Evolutionary conservation across 2,797 vertebrate species (phyloP).

Genomic region (Chloroceryle amazona): DNA sequence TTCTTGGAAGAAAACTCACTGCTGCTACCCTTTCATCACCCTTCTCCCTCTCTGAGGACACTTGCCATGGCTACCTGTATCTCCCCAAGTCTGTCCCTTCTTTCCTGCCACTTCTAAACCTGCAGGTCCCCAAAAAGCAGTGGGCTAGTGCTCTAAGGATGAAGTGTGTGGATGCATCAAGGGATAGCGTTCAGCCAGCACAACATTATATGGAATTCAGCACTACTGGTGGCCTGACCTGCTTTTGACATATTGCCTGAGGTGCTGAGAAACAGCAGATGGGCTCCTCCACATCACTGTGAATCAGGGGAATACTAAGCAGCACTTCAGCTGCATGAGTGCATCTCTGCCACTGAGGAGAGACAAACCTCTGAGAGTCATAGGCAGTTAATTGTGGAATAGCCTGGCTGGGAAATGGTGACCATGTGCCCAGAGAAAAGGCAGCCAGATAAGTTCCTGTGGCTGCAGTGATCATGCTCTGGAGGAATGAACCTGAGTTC

Average conservation of each 20-base stretch:
- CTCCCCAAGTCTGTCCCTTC: not conserved
- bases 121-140: rapidly evolving
- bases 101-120: not conserved
- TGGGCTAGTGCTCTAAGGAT: not conserved
- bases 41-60: not conserved
- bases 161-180: not conserved
- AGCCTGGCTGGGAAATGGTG: rapidly evolving
- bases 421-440: not conserved
- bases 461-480: not conserved
- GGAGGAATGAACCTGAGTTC: rapidly evolving
- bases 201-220: not conserved
- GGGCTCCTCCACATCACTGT: not conserved
- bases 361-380: rapidly evolving
- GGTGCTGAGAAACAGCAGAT: not conserved
- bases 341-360: not conserved
- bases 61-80: not conserved
- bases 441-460: not conserved
- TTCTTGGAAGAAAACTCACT: not conserved
- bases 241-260: not conserved
- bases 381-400: not conserved
- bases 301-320: not conserved
- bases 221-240: not conserved
- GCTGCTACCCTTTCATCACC: not conserved
- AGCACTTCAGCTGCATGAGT: not conserved
- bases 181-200: not conserved